Evolutionary conservation across 2,797 vertebrate genomes (phyloP).

Genomic region (Melanotaenia trifasciata): DNA sequence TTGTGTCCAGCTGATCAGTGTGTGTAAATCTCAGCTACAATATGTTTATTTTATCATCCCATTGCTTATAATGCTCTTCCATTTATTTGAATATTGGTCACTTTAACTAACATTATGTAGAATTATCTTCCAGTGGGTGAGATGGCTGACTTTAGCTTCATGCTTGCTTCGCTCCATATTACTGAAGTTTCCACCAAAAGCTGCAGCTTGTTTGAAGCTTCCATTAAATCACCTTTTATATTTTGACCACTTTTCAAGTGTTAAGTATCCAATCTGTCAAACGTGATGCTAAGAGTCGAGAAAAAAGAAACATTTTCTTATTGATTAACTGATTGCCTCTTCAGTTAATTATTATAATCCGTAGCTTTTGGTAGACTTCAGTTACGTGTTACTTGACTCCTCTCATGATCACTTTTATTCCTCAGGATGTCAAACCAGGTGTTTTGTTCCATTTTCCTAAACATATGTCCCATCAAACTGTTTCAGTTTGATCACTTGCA

Average conservation of each 20-base stretch:
- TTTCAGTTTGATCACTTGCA: neutral
- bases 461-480: neutral
- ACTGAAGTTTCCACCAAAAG: constrained; percentile 25
- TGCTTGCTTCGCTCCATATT: constrained; percentile 16
- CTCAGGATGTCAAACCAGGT: constrained; percentile 20
- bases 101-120: neutral
- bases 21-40: constrained; percentile 7
- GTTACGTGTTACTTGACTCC: constrained; percentile 7
- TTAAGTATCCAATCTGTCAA: neutral
- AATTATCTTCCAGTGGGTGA: neutral
- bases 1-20: constrained; percentile 12
- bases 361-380: constrained; percentile 27
- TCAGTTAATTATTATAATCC: neutral
- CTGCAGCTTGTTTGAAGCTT: neutral
- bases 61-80: neutral
- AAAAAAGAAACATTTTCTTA: too few relatives aligned
- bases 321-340: neutral
- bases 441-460: neutral
- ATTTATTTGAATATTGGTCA: neutral
- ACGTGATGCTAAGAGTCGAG: neutral
- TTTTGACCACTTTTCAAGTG: neutral
- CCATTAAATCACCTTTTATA: neutral
- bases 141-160: neutral
- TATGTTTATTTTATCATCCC: constrained; percentile 4
- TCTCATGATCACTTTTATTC: constrained; percentile 25